Percentiles rank a stretch among this genome's conserved stretches.
Conservation (phyloP, 2,797 vertebrate genomes). For the Tinamus major region DNA sequence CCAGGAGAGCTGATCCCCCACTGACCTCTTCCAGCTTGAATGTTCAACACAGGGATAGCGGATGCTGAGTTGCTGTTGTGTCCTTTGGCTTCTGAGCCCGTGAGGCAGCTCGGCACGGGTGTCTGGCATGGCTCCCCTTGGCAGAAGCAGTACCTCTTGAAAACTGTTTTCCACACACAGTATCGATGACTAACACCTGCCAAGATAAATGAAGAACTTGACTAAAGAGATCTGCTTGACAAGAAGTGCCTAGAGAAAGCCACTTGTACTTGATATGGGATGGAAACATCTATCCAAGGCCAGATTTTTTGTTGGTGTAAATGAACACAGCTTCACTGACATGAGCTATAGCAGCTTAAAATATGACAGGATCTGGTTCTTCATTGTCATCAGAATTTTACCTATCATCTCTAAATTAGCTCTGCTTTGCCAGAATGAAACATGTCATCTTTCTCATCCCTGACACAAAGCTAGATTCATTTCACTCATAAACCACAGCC, state of each 20-base stretch:
- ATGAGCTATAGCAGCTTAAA: not conserved
- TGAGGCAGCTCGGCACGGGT: not conserved
- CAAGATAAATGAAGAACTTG: not conserved
- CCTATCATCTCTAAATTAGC: not conserved
- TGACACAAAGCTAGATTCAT: not conserved
- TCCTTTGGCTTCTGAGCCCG: not conserved
- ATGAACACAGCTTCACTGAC: rapidly evolving
- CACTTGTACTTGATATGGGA: not conserved
- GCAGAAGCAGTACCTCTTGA: not conserved
- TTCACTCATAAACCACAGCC: not conserved
- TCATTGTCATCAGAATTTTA: not conserved
- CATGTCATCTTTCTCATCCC: rapidly evolving
- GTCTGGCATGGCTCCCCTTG: not conserved
- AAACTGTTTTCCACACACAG: not conserved
- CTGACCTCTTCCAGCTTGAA: not conserved
- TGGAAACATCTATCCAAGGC: not conserved
- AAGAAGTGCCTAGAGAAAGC: not conserved
- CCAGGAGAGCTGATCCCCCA: not conserved
- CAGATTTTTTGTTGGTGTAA: not conserved
- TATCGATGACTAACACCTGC: not conserved
- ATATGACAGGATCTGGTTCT: not conserved
- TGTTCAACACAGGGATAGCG: not conserved
- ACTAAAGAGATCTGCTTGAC: rapidly evolving
- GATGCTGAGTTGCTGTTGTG: not conserved
- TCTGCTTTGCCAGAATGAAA: not conserved